Base-by-base conservation (phyloP, 2,888 invertebrate genomes). In the Galerucella calmariensis region DNA sequence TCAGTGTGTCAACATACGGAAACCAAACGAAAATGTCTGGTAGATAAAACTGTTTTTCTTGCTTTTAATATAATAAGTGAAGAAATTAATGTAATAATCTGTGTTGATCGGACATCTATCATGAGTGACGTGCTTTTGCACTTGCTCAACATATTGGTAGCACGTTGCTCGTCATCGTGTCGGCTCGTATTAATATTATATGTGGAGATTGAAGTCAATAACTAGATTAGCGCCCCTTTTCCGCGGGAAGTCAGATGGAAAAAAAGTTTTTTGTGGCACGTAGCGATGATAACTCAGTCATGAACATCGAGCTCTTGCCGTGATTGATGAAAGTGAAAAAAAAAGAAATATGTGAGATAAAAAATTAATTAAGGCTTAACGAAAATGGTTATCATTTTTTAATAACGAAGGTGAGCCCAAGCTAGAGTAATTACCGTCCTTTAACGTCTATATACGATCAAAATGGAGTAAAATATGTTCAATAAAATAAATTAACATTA, bases 71-170 rank as follows among this genome's bases (percentile, higher is more conserved):
- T 80, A 81, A 82, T 82, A 81, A 82, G 79, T 79, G 79, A 79
- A 80, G 76, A 79, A 79, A 81, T 82, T 82, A 82, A 82, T 82
- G 80, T 78, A 78, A 82, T 82, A 81, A 81, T 80, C 79, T 78
- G 74, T 76, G 69, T 76, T 51, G 72, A 77, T 76, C 71, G 80
- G 81, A 81, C 82, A 82, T 81, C 79, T 81, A 81, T 81, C 80
- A 81, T 69, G 77, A 79, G 61, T 81, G 81, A 81, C 81, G 79
- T 76, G 79, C 79, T 79, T 78, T 76, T 79, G 78, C 79, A 81
- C 76, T 80, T 79, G 79, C 77, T 79, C 76, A 80, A 79, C 80
- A 79, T 80, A 80, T 82, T 80, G 79, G 81, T 80, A 81, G 80
- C 82, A 79, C 79, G 80, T 78, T 79, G 78, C 79, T 79, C 80